Conservation (phyloP, 2,797 vertebrate genomes). For the Arrhamphus sclerolepis region DNA sequence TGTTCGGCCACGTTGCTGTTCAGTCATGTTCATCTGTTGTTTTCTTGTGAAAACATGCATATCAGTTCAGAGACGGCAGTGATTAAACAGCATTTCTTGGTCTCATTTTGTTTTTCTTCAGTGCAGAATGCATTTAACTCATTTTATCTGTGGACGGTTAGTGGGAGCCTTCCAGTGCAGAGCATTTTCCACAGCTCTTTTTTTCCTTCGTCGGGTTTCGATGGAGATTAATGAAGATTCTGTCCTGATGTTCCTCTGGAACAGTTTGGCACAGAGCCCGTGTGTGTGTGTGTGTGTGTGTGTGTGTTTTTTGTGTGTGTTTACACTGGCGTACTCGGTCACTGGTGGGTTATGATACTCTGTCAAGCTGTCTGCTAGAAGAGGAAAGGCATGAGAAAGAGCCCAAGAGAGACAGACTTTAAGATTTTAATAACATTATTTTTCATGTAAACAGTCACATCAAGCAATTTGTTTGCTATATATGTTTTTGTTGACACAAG, state of each 20-base stretch:
- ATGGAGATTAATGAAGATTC: constrained; percentile 15
- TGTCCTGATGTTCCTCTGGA: neutral
- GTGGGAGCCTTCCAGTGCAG: neutral
- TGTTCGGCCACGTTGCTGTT: constrained; percentile 41
- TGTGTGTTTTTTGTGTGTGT: too few relatives aligned
- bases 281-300: too few relatives aligned
- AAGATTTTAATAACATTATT: too few relatives aligned
- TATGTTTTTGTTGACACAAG: too few relatives aligned
- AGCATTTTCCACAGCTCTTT: constrained; percentile 39
- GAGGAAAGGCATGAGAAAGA: constrained; percentile 1
- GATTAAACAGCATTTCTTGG: neutral
- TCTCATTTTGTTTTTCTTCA: neutral
- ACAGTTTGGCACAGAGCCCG: neutral
- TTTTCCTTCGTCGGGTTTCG: neutral
- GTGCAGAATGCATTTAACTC: too few relatives aligned
- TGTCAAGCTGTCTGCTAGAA: neutral
- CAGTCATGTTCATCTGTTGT: constrained; percentile 38
- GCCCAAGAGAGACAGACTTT: too few relatives aligned
- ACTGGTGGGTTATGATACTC: constrained; percentile 9
- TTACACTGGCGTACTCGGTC: constrained; percentile 8
- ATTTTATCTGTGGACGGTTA: too few relatives aligned
- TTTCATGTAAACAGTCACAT: too few relatives aligned
- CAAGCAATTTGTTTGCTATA: too few relatives aligned
- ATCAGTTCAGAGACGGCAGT: constrained; percentile 11
- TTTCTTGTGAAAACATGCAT: constrained; percentile 14